These are phyloP conservation scores for Urocynchramus pylzowi DNA, from an alignment of 2,113 vertebrate species.

Conservation along the genomic window DNA sequence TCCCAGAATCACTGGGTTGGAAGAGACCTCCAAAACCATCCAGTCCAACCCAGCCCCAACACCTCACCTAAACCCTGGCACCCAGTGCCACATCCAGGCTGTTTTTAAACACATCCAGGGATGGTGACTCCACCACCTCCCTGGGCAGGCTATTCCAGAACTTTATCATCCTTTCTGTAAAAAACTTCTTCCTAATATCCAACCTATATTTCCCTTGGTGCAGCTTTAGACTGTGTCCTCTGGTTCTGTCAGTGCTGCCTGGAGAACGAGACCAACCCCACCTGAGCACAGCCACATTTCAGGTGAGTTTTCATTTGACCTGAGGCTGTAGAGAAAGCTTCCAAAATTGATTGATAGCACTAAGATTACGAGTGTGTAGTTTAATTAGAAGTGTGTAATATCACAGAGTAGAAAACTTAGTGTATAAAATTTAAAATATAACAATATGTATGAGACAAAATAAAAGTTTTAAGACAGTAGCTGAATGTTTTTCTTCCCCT, in stretches of 20 bases:
- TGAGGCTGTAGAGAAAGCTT: background rate
- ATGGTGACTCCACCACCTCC: background rate
- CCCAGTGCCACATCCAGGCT: background rate
- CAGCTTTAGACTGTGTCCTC: background rate
- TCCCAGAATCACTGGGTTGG: background rate
- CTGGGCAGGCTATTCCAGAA: background rate
- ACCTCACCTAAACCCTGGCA: background rate
- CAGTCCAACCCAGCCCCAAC: background rate
- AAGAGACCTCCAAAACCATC: background rate
- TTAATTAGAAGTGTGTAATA: background rate
- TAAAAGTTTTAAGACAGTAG: background rate
- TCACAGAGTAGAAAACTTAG: background rate
- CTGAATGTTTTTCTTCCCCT: background rate
- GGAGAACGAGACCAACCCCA: background rate
- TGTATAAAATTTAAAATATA: background rate
- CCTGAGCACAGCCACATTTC: background rate
- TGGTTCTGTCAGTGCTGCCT: background rate
- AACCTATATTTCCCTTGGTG: background rate
- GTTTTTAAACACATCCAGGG: background rate
- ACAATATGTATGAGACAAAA: background rate
- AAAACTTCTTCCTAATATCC: background rate
- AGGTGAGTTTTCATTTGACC: background rate
- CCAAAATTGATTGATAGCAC: background rate
- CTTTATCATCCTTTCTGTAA: background rate
- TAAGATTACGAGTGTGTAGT: background rate